A percentile compares a stretch with the other conserved stretches of the same genome.
Evolutionary conservation across 2,113 vertebrate genomes (phyloP).

Genomic region (Otocyon megalotis): DNA sequence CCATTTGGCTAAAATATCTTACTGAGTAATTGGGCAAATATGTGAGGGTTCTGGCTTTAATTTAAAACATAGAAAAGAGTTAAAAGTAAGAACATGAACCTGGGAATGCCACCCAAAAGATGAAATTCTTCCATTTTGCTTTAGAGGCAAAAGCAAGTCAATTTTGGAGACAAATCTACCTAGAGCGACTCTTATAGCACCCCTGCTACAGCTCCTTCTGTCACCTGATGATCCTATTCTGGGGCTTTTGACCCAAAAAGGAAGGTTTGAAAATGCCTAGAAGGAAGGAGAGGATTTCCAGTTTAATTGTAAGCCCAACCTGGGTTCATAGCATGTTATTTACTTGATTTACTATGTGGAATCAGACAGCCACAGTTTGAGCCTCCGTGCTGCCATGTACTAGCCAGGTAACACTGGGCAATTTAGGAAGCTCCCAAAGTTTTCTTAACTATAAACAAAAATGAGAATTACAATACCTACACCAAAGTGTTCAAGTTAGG

Average conservation of each 20-base stretch:
- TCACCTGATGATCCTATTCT: neutral
- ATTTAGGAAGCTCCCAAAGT: neutral
- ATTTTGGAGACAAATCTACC: neutral
- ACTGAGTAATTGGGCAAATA: neutral
- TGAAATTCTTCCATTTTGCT: neutral
- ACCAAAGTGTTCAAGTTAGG: neutral
- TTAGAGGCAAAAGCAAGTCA: constrained; percentile 20
- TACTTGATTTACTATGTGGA: neutral
- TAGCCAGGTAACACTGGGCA: neutral
- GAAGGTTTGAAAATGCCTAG: neutral
- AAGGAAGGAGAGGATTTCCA: neutral
- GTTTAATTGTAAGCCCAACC: neutral
- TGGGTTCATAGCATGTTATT: neutral
- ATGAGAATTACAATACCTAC: neutral
- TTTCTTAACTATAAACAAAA: neutral
- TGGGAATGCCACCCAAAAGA: neutral
- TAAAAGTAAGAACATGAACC: neutral
- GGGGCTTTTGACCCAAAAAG: neutral
- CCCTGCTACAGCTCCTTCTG: neutral
- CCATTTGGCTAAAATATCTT: neutral
- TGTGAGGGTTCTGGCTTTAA: neutral
- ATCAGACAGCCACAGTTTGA: neutral
- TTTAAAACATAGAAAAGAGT: neutral
- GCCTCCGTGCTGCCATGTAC: neutral
- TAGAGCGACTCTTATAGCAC: neutral